These are phyloP conservation scores for Calameuta idolon DNA, from an alignment of 2,888 invertebrate genomes.

Conservation along the genomic window DNA sequence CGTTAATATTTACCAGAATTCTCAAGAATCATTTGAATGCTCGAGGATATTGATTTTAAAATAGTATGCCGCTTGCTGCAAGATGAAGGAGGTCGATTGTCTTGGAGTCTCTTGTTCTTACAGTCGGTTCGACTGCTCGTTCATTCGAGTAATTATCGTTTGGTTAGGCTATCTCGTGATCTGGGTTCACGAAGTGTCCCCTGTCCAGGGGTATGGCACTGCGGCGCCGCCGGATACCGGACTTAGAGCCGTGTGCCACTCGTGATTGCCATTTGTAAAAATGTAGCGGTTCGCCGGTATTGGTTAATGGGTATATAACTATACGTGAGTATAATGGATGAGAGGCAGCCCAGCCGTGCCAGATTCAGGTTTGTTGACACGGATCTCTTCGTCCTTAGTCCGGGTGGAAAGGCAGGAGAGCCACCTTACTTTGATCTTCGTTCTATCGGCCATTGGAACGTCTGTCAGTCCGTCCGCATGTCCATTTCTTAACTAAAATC, in stretches of 20 bases:
- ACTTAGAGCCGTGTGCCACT: constrained; percentile 35
- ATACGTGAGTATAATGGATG: constrained; percentile 44
- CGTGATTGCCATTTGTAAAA: constrained; percentile 25
- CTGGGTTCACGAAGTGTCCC: neutral
- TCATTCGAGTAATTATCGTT: neutral
- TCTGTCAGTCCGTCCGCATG: neutral
- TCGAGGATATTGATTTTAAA: neutral
- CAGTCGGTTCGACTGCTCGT: neutral
- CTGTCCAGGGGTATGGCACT: neutral
- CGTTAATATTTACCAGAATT: neutral
- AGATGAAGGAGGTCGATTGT: neutral
- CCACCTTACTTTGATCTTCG: constrained; percentile 30
- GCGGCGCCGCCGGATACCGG: constrained; percentile 20
- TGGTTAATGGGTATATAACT: constrained; percentile 34
- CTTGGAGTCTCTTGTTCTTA: neutral
- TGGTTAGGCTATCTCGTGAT: neutral
- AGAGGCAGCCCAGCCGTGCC: constrained; percentile 44
- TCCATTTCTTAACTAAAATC: neutral
- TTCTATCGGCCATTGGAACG: constrained; percentile 1
- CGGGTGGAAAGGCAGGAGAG: constrained; percentile 42
- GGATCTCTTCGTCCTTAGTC: constrained; percentile 45
- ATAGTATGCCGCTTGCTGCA: neutral
- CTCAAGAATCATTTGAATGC: neutral
- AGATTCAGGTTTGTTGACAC: constrained; percentile 57
- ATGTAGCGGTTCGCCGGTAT: constrained; percentile 27